Percentiles rank a stretch among this genome's conserved stretches.
phyloP scores from a whole-genome alignment of 1,140 invertebrate species.

The Ips nitidus region DNA sequence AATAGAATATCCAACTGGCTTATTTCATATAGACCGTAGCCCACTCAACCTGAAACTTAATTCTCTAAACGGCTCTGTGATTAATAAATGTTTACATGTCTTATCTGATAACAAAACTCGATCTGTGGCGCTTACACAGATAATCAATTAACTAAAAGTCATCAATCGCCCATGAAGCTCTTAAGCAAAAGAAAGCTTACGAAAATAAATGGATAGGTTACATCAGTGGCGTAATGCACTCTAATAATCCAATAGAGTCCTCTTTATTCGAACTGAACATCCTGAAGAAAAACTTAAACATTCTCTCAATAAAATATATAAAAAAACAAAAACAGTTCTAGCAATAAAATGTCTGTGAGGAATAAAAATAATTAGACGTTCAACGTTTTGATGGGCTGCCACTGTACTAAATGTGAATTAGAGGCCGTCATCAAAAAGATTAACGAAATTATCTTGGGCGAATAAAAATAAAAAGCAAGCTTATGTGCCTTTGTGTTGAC shows the following conservation, averaged over 20 bases:
- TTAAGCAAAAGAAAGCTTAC: conserved; percentile 11
- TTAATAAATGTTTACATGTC: conserved; percentile 25
- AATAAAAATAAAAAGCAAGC: conserved; percentile 3
- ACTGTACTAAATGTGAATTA: conserved; percentile 7
- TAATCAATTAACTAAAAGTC: conserved; percentile 25
- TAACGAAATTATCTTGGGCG: conserved; percentile 10
- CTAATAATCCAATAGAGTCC: too few relatives aligned
- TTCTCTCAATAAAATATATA: too few relatives aligned
- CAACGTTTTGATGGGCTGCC: neutral
- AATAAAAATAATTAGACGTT: too few relatives aligned
- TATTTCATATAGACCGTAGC: too few relatives aligned
- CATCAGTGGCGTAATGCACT: too few relatives aligned
- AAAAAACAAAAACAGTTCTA: too few relatives aligned
- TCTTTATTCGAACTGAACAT: too few relatives aligned
- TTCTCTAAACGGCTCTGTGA: conserved; percentile 7
- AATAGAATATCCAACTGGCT: too few relatives aligned
- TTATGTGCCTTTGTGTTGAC: conserved; percentile 16
- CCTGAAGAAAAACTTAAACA: too few relatives aligned
- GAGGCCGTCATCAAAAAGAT: conserved; percentile 4
- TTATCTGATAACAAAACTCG: conserved; percentile 23
- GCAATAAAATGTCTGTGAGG: too few relatives aligned
- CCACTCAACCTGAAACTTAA: conserved; percentile 5
- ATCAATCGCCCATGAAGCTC: conserved; percentile 14
- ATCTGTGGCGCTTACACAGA: conserved; percentile 20
- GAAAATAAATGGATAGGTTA: neutral